Conservation (phyloP, 2,888 invertebrate species). For the Stegophylla sp. region DNA sequence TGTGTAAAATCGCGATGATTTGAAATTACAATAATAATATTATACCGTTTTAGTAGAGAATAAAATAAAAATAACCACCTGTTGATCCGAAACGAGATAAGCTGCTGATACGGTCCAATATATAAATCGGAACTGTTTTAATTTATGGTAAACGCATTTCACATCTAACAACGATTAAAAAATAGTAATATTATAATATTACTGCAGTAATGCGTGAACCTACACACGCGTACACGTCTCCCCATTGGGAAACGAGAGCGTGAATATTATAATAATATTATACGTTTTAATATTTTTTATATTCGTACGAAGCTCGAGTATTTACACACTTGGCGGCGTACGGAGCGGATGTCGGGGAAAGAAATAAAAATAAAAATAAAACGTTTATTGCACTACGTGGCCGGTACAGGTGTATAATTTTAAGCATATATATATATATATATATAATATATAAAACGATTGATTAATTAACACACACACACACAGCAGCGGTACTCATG, state of each 20-base stretch:
- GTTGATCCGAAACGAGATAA: background rate
- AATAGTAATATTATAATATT: conserved; percentile 43
- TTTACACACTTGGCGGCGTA: conserved; percentile 20
- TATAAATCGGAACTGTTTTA: background rate
- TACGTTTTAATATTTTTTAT: background rate
- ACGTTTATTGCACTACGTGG: conserved; percentile 4
- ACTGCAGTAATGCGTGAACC: background rate
- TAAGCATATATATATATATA: background rate
- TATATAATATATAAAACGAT: background rate
- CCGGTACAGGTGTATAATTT: conserved; percentile 15
- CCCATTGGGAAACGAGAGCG: background rate
- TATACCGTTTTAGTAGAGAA: background rate
- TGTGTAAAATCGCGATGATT: background rate
- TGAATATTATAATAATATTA: background rate
- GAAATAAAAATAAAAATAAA: background rate
- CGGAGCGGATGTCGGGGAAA: conserved; percentile 21
- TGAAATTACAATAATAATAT: conserved; percentile 1
- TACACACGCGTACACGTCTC: background rate
- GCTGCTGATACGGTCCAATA: background rate
- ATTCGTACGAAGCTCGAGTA: background rate
- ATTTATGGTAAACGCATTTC: conserved; percentile 28
- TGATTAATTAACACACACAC: conserved; percentile 18
- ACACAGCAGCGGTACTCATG: no score
- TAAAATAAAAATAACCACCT: no score
- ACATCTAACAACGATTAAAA: conserved; percentile 17